Evolutionary conservation across 2,113 vertebrate species (phyloP), one percentile per base, ranked within the genome.

Genomic region (Himantopus leucocephalus): DNA sequence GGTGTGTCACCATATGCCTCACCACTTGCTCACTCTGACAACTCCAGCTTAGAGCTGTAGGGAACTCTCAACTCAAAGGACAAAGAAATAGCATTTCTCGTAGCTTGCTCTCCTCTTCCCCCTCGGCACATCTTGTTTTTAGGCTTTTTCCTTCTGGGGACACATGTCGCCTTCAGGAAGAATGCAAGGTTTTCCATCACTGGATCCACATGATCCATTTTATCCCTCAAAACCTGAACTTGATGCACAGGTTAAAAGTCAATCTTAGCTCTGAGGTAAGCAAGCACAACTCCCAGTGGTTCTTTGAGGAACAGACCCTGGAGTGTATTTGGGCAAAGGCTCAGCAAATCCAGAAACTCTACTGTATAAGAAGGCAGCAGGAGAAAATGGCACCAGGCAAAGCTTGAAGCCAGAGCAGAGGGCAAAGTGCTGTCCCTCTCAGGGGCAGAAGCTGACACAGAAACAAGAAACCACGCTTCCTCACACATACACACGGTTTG

Each of bases 401-500:
- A 82, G 59, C 58, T 18, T 21, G 58, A 53, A 66, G n/a, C 3
- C 74, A 35, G 39, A 53, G 1, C 37, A 47, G 43, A 73, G 24
- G 37, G 13, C 41, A 52, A 52, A 67, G 58, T 6, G 37, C 37
- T 14, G 5, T 18, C 43, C 12, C 20, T 20, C 52, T 14, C 14
- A 21, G 15, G 17, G 43, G 11, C 29, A 64, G 30, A 5, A 60
- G 12, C 45, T 58, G 52, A 20, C 68, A n/a, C 10, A 27, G n/a
- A 41, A 52, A 29, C 6, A 22, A 53, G n/a, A 59, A 39, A 35
- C 4, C 29, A 8, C 2, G 3, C 1, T 34, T 48, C 24, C 55
- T n/a, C 17, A 16, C 60, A 29, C 39, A 3, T 0, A 17, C 10
- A 5, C 12, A 12, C 0, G 0, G 26, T n/a, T 47, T 12, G 34